Conservation (phyloP, 2,888 invertebrate species). For the Xanthorhoe designata region DNA sequence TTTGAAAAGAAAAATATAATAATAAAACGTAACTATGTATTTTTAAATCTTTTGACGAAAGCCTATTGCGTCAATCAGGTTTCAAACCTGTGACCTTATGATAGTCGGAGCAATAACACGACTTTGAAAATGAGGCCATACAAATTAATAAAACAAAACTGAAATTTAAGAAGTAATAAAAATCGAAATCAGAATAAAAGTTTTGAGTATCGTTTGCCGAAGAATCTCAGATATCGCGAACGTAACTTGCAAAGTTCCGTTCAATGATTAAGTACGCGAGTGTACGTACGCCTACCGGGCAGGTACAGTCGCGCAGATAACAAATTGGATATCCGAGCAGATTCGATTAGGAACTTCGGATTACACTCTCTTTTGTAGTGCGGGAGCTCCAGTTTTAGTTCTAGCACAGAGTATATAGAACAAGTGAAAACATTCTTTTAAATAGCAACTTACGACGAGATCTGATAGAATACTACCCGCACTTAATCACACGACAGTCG, state of each 20-base stretch:
- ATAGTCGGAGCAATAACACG: too few relatives aligned
- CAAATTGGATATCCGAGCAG: constrained; percentile 42
- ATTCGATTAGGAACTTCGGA: constrained; percentile 42
- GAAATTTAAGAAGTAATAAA: neutral
- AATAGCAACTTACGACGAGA: too few relatives aligned
- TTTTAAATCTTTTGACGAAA: too few relatives aligned
- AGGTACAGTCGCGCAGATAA: constrained; percentile 37
- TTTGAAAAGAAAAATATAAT: too few relatives aligned
- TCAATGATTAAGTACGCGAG: constrained; percentile 27
- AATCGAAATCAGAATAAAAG: neutral
- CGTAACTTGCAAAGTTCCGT: constrained; percentile 16
- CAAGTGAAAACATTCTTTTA: too few relatives aligned
- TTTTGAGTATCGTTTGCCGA: constrained; percentile 5
- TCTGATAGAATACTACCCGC: too few relatives aligned
- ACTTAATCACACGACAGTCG: too few relatives aligned
- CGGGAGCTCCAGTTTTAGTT: neutral
- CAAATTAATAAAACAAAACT: neutral
- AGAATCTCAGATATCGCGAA: constrained; percentile 14
- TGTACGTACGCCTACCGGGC: constrained; percentile 24
- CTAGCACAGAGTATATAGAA: too few relatives aligned
- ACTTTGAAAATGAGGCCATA: too few relatives aligned
- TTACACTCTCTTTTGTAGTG: constrained; percentile 37
- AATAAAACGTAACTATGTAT: too few relatives aligned
- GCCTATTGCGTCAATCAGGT: too few relatives aligned
- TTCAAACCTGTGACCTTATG: too few relatives aligned